Base-by-base conservation (phyloP, 2,113 vertebrate genomes). In the Aspiorhynchus laticeps region DNA sequence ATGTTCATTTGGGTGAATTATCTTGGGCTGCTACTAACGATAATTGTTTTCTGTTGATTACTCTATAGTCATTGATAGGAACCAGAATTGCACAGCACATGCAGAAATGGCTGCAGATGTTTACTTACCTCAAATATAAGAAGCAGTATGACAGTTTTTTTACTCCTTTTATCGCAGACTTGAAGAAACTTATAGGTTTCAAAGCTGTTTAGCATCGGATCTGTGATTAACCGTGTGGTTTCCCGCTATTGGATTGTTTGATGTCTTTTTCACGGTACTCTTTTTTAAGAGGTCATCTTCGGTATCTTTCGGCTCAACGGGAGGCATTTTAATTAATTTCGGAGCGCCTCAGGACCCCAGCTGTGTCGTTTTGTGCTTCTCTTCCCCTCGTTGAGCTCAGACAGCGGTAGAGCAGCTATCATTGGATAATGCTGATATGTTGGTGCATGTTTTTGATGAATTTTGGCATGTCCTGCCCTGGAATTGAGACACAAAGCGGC, bases 191-290 rank as follows among this genome's bases (percentile, higher is more conserved):
- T 59, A 28, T 28, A 28, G 2, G n/a, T 26, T 65, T 28, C 26
- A 65, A 65, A 15, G 61, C 59, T 7, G 59, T 10, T 61, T 61
- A 61, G 59, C 59, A n/a, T 61, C 8, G 31, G 24, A 85, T 65
- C 76, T 85, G 69, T 86, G 48, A 88, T 86, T 83, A 86, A 71
- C 33, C 21, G 15, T 77, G 33, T 80, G 33, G 77, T 79, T 86
- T 65, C 48, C 5, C 38, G 0, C 41, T 80, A 41, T 19, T 41
- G 28, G 73, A 48, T 12, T 59, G 85, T 87, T 75, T 73, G 85
- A 77, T 28, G 67, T 36, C 11, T 83, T 77, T 43, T 86, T 84
- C 31, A 74, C 28, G 4, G 28, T 56, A 19, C 65, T 15, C 14
- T 77, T 26, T 51, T 75, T 88, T 33, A 33, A 31, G 6, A 67